phyloP scores from a whole-genome alignment of 1,140 invertebrate species.

The Chironomus striatipennis region DNA sequence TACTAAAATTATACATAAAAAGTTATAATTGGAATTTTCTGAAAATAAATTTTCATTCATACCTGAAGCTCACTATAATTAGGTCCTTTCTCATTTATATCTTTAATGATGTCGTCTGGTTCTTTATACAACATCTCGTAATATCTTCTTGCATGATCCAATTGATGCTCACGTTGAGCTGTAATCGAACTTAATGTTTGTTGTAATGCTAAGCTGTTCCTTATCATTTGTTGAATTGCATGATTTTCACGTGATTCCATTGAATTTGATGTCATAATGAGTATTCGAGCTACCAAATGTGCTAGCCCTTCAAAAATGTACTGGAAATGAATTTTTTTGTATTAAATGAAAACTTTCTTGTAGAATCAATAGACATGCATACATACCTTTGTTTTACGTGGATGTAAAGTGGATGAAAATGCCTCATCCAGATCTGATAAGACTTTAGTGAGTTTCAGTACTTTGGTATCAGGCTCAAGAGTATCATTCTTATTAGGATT shows the following conservation, averaged over 20 bases:
- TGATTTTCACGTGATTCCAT: slow-evolving; percentile 71
- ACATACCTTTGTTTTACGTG: slow-evolving; percentile 70
- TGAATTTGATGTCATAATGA: slow-evolving; percentile 74
- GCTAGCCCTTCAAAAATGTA: slow-evolving; percentile 93
- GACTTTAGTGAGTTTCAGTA: slow-evolving; percentile 71
- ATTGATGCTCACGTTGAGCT: slow-evolving; percentile 67
- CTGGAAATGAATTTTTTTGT: slow-evolving; percentile 43
- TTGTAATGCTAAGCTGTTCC: slow-evolving; percentile 78
- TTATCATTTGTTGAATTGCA: slow-evolving; percentile 72
- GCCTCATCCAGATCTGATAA: slow-evolving; percentile 71
- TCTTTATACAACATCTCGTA: slow-evolving; percentile 79
- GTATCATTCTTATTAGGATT: slow-evolving; percentile 42
- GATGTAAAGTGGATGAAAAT: slow-evolving; percentile 59
- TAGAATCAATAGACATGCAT: too few relatives aligned
- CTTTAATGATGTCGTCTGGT: slow-evolving; percentile 54
- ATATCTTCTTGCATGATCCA: slow-evolving; percentile 83
- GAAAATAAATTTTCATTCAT: neutral
- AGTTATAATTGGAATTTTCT: neutral
- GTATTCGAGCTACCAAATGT: slow-evolving; percentile 73
- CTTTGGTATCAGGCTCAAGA: slow-evolving; percentile 71
- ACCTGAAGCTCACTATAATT: slow-evolving; percentile 4
- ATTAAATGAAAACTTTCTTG: too few relatives aligned
- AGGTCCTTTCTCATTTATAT: neutral
- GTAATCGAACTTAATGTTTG: slow-evolving; percentile 80
- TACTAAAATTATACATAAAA: slow-evolving; percentile 52